Evolutionary conservation across 2,797 vertebrate genomes (phyloP).

Genomic region (Neoniphon sammara): DNA sequence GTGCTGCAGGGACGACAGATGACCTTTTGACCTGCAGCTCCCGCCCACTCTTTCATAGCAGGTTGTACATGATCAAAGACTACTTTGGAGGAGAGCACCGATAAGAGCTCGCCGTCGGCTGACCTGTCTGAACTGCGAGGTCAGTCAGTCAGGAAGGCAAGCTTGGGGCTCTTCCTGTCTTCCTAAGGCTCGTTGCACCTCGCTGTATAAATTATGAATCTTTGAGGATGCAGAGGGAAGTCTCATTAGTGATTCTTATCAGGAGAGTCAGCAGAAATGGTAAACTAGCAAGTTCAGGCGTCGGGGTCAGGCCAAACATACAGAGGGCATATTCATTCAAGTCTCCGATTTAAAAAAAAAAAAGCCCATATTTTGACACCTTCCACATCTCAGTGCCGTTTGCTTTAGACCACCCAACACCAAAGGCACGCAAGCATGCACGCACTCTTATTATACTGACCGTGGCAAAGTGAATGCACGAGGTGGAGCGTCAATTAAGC

Average conservation of each 20-base stretch:
- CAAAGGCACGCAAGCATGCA: background rate
- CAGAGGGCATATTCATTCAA: background rate
- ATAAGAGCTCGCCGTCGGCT: slow-evolving; percentile 42
- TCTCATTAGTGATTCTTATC: slow-evolving; percentile 28
- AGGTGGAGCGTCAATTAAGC: slow-evolving; percentile 5
- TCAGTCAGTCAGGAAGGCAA: slow-evolving; percentile 44
- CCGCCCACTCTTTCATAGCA: slow-evolving; percentile 48
- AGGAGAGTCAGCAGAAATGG: slow-evolving; percentile 29
- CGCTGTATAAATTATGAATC: slow-evolving; percentile 23
- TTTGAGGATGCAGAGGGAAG: slow-evolving; percentile 16
- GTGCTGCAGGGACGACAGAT: slow-evolving; percentile 40
- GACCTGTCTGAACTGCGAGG: slow-evolving; percentile 42
- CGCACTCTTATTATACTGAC: background rate
- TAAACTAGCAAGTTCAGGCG: background rate
- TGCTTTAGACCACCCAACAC: background rate
- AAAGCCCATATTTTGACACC: background rate
- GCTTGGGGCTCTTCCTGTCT: slow-evolving; percentile 30
- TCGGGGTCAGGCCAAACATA: background rate
- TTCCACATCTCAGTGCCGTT: background rate
- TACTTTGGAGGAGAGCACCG: slow-evolving; percentile 38
- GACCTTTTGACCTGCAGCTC: slow-evolving; percentile 46
- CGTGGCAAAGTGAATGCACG: slow-evolving; percentile 17
- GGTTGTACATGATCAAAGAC: slow-evolving; percentile 68
- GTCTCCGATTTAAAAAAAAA: background rate
- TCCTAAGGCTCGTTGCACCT: slow-evolving; percentile 8